These are phyloP conservation scores for Pachyseris speciosa DNA, from an alignment of 64 coral and sea anemone genomes.

Conservation along the genomic window DNA sequence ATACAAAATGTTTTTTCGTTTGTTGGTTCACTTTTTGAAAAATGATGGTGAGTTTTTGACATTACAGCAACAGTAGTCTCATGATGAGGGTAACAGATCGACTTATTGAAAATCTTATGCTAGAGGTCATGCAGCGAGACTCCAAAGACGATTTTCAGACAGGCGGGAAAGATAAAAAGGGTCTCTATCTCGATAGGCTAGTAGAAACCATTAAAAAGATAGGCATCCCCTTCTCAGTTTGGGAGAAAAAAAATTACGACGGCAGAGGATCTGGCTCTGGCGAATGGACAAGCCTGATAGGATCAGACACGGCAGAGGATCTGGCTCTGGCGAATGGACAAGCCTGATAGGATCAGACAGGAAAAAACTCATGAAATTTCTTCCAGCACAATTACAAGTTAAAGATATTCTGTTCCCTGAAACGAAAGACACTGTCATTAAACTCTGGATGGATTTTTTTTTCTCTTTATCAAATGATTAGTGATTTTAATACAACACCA, in stretches of 20 bases:
- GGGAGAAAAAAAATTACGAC: constrained; percentile 65
- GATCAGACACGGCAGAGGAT: constrained; percentile 43
- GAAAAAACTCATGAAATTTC: constrained; percentile 15
- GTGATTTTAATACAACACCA: too few relatives aligned
- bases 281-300: constrained; percentile 65
- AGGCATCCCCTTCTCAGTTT: constrained; percentile 27
- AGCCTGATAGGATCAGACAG: constrained; percentile 64
- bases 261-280: constrained; percentile 38
- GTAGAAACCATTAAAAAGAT: neutral
- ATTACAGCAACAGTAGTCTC: too few relatives aligned
- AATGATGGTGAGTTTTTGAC: too few relatives aligned
- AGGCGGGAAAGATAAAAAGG: too few relatives aligned
- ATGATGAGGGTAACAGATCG: too few relatives aligned
- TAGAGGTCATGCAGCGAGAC: too few relatives aligned
- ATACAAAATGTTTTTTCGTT: too few relatives aligned
- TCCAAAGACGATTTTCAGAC: too few relatives aligned
- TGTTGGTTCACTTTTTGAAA: too few relatives aligned
- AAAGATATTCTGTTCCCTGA: constrained; percentile 48
- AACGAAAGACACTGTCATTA: constrained; percentile 34
- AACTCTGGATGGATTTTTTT: constrained; percentile 6
- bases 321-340: constrained; percentile 51
- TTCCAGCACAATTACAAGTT: constrained; percentile 31
- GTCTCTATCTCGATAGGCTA: too few relatives aligned
- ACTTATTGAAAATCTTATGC: too few relatives aligned
- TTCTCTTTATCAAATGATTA: too few relatives aligned